Conservation (phyloP, 2,797 vertebrate species). For the Chrysocyon brachyurus region DNA sequence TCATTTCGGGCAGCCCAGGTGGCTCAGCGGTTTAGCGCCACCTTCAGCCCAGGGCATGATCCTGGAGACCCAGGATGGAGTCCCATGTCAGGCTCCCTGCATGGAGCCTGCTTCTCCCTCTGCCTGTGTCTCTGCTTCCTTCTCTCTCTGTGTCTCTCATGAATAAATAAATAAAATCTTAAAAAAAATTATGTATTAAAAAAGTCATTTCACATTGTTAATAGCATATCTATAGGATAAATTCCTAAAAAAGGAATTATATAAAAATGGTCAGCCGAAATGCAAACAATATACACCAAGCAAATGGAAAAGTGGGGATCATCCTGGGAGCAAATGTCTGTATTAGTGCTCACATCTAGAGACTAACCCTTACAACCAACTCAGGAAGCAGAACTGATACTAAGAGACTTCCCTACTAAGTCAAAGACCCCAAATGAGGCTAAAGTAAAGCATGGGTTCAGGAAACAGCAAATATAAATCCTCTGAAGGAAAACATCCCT, state of each 20-base stretch:
- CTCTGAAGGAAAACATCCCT: neutral
- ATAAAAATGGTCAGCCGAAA: neutral
- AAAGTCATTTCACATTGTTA: constrained; percentile 40
- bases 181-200: too few relatives aligned
- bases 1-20: neutral
- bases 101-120: too few relatives aligned
- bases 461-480: constrained; percentile 50
- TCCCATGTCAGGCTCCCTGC: too few relatives aligned
- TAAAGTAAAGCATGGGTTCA: neutral
- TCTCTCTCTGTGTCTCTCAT: too few relatives aligned
- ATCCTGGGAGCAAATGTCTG: neutral
- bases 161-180: too few relatives aligned
- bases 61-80: too few relatives aligned
- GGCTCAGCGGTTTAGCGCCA: too few relatives aligned
- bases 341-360: neutral
- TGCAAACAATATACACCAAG: neutral
- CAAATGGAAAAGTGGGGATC: constrained; percentile 2
- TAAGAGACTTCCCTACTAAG: constrained; percentile 7
- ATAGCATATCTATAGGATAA: neutral
- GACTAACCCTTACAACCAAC: neutral
- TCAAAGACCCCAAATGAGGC: neutral
- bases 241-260: constrained; percentile 43
- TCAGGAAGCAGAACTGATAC: neutral
- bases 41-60: too few relatives aligned
- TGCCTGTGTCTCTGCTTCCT: too few relatives aligned